Percentiles rank a stretch among this genome's conserved stretches.
These are phyloP conservation scores for Brienomyrus longianalis DNA, from an alignment of 2,113 vertebrate species.

Conservation along the genomic window DNA sequence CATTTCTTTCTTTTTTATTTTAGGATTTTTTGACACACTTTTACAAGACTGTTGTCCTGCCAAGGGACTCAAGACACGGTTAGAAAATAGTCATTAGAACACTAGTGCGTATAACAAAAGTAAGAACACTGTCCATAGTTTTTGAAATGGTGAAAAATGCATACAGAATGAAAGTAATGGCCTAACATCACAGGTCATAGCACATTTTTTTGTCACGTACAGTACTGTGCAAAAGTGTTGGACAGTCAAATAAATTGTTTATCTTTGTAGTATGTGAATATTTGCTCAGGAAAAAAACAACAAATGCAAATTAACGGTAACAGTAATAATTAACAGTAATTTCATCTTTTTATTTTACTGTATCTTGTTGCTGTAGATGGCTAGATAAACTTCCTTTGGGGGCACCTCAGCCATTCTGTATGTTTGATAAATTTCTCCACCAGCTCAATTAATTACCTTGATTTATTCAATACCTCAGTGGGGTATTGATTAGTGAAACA, in stretches of 20 bases:
- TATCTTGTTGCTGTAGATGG: background rate
- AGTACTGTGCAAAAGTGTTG: background rate
- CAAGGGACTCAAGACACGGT: background rate
- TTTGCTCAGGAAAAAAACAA: background rate
- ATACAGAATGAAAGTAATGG: background rate
- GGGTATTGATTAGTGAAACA: background rate
- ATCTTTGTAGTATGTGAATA: no score
- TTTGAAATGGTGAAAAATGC: background rate
- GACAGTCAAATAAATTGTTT: no score
- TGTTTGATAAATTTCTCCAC: background rate
- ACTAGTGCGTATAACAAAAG: background rate
- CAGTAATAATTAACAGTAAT: background rate
- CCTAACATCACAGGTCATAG: background rate
- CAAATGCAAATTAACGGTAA: background rate
- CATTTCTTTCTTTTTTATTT: background rate
- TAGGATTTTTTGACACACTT: background rate
- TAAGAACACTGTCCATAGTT: background rate
- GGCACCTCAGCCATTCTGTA: no score
- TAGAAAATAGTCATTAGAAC: background rate
- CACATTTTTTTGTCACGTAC: background rate
- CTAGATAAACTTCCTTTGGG: background rate
- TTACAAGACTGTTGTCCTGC: background rate
- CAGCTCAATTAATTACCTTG: background rate
- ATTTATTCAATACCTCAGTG: background rate
- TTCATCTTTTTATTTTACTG: background rate